A percentile compares a stretch with the other conserved stretches of the same genome.
Conservation (phyloP, 2,113 vertebrate species). For the Hyaena hyaena region DNA sequence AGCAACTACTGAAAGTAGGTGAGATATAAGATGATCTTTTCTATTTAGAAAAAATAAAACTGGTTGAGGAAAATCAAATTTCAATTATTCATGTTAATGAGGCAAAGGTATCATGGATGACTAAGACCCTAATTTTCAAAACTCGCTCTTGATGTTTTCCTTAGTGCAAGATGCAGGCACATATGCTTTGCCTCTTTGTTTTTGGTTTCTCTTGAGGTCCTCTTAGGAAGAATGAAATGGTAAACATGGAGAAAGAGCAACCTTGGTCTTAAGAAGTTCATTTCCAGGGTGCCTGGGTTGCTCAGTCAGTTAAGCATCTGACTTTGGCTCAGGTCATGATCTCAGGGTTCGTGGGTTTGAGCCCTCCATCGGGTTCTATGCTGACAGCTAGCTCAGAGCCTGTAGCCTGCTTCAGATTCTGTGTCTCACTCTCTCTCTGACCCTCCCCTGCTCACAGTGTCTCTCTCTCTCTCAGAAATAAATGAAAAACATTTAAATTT, state of each 20-base stretch:
- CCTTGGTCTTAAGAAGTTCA: not conserved
- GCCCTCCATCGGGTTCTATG: no score
- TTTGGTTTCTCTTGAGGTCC: not conserved
- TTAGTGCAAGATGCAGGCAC: not conserved
- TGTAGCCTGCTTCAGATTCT: no score
- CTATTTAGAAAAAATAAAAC: not conserved
- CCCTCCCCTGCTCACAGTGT: no score
- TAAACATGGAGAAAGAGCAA: not conserved
- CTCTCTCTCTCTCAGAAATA: no score
- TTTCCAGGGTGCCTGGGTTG: not conserved
- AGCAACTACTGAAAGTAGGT: not conserved
- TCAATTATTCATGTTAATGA: conserved; percentile 35
- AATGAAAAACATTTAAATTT: no score
- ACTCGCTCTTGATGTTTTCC: not conserved
- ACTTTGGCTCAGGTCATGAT: no score
- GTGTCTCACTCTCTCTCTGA: no score
- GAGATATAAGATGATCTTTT: not conserved
- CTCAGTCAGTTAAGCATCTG: no score
- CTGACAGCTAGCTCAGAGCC: no score
- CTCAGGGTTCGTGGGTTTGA: no score
- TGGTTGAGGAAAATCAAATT: conserved; percentile 39
- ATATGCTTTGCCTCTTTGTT: not conserved
- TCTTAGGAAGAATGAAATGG: not conserved
- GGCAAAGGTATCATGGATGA: not conserved
- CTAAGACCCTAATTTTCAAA: not conserved